Evolutionary conservation across 2,797 vertebrate species (phyloP), one percentile per base, ranked within the genome.

Genomic region (Neopelma chrysocephalum): DNA sequence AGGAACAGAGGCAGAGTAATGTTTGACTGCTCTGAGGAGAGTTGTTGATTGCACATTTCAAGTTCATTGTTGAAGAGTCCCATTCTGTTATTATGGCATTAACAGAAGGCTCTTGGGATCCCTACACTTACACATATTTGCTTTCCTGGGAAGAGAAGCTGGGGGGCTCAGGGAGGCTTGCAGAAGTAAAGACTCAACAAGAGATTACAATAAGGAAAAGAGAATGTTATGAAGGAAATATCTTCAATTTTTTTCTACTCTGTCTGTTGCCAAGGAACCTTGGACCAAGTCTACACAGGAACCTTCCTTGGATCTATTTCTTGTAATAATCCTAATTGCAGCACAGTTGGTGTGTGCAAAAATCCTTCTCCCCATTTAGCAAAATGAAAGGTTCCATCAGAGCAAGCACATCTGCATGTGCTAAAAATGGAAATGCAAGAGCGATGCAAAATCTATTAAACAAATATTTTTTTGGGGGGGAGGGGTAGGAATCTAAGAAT

Each of bases 311-410:
- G 86, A 73, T 95, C 66, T 85, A 61, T 87, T 91, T 70, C 73
- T 94, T 92, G 51, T 95, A 96, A 95, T 93, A 96, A 91, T 69
- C 36, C 71, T 96, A 97, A 97, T 68, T 96, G 82, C 91, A 94
- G 96, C 77, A 95, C 88, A 94, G 73, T 72, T 93, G 78, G 89
- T 79, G 71, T 70, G 90, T 92, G 79, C 73, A 95, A 95, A 94
- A 92, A 94, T 94, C 72, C 62, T 73, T 94, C 75, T 96, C 82
- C 38, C 85, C 73, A 87, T 93, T 93, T 81, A 79, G 80, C 89
- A 96, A 87, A 96, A 91, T 96, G 75, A 94, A 96, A 90, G 83
- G 81, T 96, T 96, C 95, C 70, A 91, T 93, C 84, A 78, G 72
- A 95, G 87, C 9, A 1, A 93, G 62, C 60, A 86, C 94, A 95